Conservation (phyloP, 35 echinoderm and acorn worm genomes). For the Stichopus chloronotus region DNA sequence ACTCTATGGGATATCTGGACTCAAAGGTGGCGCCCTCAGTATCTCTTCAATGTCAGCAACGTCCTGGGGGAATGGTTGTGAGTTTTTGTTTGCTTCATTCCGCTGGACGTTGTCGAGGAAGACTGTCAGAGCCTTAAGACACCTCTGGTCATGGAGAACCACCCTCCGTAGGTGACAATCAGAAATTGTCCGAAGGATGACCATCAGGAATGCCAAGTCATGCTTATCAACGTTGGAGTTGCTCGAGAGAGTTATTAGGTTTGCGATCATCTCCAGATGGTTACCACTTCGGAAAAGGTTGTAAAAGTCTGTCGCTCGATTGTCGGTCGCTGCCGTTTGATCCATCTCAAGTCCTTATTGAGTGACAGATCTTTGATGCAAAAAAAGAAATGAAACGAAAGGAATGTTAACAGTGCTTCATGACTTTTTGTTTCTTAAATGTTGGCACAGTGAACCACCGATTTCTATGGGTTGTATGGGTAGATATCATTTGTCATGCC, state of each 20-base stretch:
- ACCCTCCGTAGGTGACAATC: conserved; percentile 58
- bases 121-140: conserved; percentile 30
- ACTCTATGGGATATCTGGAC: conserved; percentile 62
- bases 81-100: conserved; percentile 53
- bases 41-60: conserved; percentile 75
- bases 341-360: not conserved
- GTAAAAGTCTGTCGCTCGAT: conserved; percentile 77
- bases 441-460: not conserved
- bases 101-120: conserved; percentile 61
- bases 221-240: conserved; percentile 71
- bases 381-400: too few species aligned
- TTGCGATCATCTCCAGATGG: conserved; percentile 68
- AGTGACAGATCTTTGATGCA: not conserved
- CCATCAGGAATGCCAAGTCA: conserved; percentile 79
- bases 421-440: not conserved
- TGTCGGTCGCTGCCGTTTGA: not conserved
- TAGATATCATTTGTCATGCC: too few species aligned
- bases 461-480: too few species aligned
- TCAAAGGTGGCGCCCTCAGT: conserved; percentile 66
- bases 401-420: too few species aligned
- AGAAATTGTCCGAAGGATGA: conserved; percentile 68
- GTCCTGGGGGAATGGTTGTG: conserved; percentile 61
- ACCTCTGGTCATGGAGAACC: conserved; percentile 61
- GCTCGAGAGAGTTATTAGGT: conserved; percentile 60
- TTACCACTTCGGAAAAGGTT: conserved; percentile 82